Conservation (phyloP, 2,797 vertebrate species). For the Rhinoraja longicauda region DNA sequence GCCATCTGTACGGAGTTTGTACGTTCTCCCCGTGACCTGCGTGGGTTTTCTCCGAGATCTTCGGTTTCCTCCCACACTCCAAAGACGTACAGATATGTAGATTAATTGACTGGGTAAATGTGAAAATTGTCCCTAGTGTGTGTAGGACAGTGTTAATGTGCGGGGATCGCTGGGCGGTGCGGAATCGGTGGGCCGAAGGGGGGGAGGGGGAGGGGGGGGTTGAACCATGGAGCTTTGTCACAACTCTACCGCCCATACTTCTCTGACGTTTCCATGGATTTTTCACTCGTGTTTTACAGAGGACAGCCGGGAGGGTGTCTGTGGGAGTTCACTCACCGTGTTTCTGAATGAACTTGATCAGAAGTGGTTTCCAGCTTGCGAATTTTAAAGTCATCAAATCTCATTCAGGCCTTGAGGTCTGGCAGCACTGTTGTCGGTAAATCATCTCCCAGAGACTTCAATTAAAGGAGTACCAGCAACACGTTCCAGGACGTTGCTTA, state of each 20-base stretch:
- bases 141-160: too few relatives aligned
- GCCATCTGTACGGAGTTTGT: too few relatives aligned
- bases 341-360: not conserved
- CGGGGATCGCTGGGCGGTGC: too few relatives aligned
- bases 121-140: too few relatives aligned
- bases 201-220: too few relatives aligned
- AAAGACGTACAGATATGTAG: too few relatives aligned
- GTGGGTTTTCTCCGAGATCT: too few relatives aligned
- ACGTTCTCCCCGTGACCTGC: too few relatives aligned
- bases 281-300: not conserved
- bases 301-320: not conserved
- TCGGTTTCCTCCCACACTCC: too few relatives aligned
- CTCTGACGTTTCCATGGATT: not conserved
- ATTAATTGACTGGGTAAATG: too few relatives aligned
- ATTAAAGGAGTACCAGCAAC: not conserved
- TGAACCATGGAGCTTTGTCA: too few relatives aligned
- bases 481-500: constrained; percentile 11
- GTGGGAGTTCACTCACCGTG: not conserved
- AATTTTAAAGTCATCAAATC: not conserved
- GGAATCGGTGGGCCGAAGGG: too few relatives aligned
- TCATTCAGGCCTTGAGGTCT: not conserved
- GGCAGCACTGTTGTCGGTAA: constrained; percentile 19
- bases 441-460: not conserved
- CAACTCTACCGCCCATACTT: not conserved
- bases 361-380: not conserved